Percentiles rank a stretch among this genome's conserved stretches.
phyloP scores from a whole-genome alignment of 64 coral and sea anemone genomes.

The Platygyra sinensis region DNA sequence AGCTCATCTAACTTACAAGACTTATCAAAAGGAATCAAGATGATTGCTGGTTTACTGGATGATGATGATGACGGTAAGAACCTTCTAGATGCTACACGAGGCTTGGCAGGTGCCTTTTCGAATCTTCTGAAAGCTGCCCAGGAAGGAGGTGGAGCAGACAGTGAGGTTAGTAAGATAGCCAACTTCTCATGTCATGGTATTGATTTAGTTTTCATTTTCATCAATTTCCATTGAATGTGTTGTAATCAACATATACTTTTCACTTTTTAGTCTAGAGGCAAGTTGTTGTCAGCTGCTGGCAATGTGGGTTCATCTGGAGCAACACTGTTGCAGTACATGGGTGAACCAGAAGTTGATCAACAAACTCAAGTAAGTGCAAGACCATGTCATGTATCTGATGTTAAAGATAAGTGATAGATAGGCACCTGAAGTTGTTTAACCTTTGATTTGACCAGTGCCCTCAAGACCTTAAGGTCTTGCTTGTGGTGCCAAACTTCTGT shows the following conservation, averaged over 20 bases:
- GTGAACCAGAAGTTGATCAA: constrained; percentile 92
- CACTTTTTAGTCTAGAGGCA: constrained; percentile 58
- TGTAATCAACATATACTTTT: neutral
- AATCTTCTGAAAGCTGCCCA: constrained; percentile 96
- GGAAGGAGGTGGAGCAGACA: constrained; percentile 53
- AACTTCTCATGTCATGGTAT: no score
- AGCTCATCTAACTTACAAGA: constrained; percentile 96
- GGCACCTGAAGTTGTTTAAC: no score
- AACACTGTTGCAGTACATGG: constrained; percentile 88
- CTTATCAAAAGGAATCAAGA: constrained; percentile 95
- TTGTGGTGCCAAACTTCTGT: no score
- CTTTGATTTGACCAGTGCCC: no score
- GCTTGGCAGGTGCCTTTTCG: constrained; percentile 89
- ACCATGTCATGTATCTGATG: no score
- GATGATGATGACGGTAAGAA: constrained; percentile 89
- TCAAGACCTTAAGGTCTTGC: no score
- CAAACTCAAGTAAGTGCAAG: constrained; percentile 69
- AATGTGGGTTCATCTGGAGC: constrained; percentile 86
- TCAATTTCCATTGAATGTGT: no score
- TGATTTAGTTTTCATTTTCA: no score
- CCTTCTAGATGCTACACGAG: constrained; percentile 80
- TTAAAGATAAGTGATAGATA: no score
- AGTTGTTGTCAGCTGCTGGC: constrained; percentile 76
- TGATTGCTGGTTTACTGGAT: constrained; percentile 92
- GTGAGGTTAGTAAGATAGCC: constrained; percentile 30